A percentile compares a stretch with the other conserved stretches of the same genome.
phyloP scores from a whole-genome alignment of 2,113 vertebrate genomes.

The Maccullochella peelii region DNA sequence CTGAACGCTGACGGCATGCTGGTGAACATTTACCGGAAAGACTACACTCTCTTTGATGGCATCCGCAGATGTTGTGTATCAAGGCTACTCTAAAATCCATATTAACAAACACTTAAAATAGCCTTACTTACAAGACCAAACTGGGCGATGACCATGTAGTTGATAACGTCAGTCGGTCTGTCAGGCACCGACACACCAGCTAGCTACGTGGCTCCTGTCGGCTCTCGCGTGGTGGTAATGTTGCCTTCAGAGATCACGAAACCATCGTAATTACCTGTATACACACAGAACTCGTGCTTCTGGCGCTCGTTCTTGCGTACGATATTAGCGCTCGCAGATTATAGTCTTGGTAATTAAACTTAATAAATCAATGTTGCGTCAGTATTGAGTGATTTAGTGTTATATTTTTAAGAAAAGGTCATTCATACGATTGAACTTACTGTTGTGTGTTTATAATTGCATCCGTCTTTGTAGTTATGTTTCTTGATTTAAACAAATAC shows the following conservation, averaged over 20 bases:
- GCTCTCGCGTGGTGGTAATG: conserved; percentile 34
- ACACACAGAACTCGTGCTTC: neutral
- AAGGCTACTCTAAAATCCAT: neutral
- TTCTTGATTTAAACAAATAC: neutral
- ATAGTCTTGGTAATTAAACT: too few relatives aligned
- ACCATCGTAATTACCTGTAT: neutral
- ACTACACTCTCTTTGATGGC: neutral
- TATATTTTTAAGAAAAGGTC: neutral
- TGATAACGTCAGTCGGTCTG: neutral
- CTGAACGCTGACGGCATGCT: neutral
- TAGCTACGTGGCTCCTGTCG: conserved; percentile 58
- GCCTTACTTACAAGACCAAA: neutral
- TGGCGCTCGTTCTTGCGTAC: neutral
- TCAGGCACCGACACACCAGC: neutral
- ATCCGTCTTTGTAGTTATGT: neutral
- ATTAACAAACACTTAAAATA: neutral
- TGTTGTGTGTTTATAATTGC: neutral
- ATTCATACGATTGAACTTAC: neutral
- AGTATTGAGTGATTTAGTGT: neutral
- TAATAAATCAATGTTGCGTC: neutral
- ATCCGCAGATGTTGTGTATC: neutral
- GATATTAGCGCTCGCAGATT: fast-evolving
- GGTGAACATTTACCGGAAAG: neutral
- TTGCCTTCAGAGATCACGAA: conserved; percentile 23
- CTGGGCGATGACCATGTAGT: neutral